These are phyloP conservation scores for Dromococcyx pavoninus DNA, from an alignment of 2,797 vertebrate genomes.

Conservation along the genomic window DNA sequence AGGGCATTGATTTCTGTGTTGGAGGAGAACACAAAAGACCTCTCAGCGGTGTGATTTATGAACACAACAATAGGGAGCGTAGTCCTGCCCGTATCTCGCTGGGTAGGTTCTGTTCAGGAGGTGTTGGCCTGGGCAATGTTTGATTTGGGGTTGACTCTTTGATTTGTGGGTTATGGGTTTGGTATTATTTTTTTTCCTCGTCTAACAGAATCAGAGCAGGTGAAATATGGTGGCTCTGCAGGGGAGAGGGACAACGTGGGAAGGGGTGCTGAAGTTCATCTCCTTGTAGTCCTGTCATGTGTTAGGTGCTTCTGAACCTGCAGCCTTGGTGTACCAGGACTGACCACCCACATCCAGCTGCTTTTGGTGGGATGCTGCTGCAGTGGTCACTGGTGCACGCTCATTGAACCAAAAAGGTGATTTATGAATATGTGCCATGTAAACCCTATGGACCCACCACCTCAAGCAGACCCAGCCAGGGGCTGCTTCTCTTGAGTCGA, in stretches of 20 bases:
- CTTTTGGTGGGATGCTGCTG: neutral
- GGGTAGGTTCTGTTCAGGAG: neutral
- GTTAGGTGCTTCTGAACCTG: neutral
- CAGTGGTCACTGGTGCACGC: neutral
- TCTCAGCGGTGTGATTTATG: conserved; percentile 38
- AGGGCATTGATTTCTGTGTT: neutral
- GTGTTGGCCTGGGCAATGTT: neutral
- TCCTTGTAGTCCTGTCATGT: neutral
- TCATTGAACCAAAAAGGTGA: neutral
- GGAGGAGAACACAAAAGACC: conserved; percentile 11
- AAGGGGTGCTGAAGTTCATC: neutral
- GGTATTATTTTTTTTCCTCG: neutral
- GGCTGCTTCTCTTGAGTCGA: neutral
- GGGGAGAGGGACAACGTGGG: neutral
- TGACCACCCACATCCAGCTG: neutral
- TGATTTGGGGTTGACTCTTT: neutral
- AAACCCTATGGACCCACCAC: rapidly evolving
- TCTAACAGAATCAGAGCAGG: neutral
- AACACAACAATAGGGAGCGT: rapidly evolving
- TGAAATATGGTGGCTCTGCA: neutral
- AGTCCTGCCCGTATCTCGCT: neutral
- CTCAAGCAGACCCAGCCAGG: neutral
- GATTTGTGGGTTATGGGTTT: neutral
- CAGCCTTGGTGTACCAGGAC: neutral
- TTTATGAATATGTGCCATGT: neutral